A percentile compares a stretch with the other conserved stretches of the same genome.
Evolutionary conservation across 2,113 vertebrate genomes (phyloP).

Genomic region (Herpetotheres cachinnans): DNA sequence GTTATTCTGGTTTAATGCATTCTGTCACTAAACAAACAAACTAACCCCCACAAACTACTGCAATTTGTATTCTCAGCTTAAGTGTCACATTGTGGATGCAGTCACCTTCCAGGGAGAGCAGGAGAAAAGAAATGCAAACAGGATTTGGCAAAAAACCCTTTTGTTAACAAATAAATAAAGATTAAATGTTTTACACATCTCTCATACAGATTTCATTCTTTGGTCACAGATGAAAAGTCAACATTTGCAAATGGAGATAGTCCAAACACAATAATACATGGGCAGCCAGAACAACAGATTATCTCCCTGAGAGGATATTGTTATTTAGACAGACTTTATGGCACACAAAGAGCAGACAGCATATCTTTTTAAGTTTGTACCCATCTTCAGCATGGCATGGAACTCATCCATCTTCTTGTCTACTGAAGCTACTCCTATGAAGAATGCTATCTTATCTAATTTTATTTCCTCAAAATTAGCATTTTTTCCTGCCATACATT

Average conservation of each 20-base stretch:
- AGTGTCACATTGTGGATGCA: not conserved
- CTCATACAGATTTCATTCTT: constrained; percentile 58
- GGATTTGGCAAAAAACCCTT: constrained; percentile 13
- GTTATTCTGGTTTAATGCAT: not conserved
- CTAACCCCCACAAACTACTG: not conserved
- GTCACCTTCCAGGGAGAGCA: constrained; percentile 53
- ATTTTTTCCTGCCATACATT: not conserved
- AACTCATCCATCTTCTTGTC: not conserved
- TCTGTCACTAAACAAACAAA: not conserved
- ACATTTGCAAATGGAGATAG: constrained; percentile 67
- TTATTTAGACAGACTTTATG: constrained; percentile 63
- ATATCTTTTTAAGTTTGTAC: constrained; percentile 38
- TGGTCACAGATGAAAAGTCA: constrained; percentile 71
- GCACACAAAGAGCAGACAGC: constrained; percentile 18
- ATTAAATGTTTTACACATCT: constrained; percentile 64
- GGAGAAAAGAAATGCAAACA: constrained; percentile 35
- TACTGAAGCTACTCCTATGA: not conserved
- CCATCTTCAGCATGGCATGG: not conserved
- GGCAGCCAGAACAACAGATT: constrained; percentile 45
- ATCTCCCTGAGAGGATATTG: constrained; percentile 52
- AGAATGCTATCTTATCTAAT: not conserved
- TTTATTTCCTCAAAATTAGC: not conserved
- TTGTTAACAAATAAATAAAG: constrained; percentile 72
- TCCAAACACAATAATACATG: constrained; percentile 65
- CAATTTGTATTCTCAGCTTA: constrained; percentile 2